A percentile compares a stretch with the other conserved stretches of the same genome.
Evolutionary conservation across 2,113 vertebrate species (phyloP).

Genomic region (Hippoglossus stenolepis): DNA sequence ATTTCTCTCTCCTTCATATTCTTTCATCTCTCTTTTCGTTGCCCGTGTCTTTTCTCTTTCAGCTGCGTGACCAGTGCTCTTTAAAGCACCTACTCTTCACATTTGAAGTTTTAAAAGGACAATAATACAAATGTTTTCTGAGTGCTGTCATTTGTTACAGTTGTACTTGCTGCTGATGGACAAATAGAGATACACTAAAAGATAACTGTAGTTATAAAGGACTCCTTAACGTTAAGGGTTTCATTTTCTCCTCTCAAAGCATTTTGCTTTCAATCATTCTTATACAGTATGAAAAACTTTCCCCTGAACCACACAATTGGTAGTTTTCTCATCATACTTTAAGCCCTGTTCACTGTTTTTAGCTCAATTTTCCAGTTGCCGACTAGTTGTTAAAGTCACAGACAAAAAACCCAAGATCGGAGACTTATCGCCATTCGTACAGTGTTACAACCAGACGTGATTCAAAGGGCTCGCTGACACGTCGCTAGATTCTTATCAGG

Average conservation of each 20-base stretch:
- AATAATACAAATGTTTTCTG: constrained; percentile 1
- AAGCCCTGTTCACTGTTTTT: too few relatives aligned
- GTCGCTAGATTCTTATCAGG: too few relatives aligned
- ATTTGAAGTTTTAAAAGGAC: constrained; percentile 8
- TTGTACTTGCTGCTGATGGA: constrained; percentile 6
- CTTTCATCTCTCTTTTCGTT: neutral
- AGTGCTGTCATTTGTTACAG: constrained; percentile 2
- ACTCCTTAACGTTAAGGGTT: constrained; percentile 23
- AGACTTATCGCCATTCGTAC: too few relatives aligned
- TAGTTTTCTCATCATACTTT: neutral
- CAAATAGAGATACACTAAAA: neutral
- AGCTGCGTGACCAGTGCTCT: neutral
- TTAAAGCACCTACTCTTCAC: neutral
- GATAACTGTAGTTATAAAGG: constrained; percentile 7
- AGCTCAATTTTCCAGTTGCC: too few relatives aligned
- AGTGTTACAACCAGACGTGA: too few relatives aligned
- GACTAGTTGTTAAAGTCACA: too few relatives aligned
- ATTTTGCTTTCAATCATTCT: constrained; percentile 15
- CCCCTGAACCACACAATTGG: too few relatives aligned
- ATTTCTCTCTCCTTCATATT: neutral
- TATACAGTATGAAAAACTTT: neutral
- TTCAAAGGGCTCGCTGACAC: too few relatives aligned
- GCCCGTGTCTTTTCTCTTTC: neutral
- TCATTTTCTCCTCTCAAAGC: constrained; percentile 17
- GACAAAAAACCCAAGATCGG: too few relatives aligned